Evolutionary conservation across 2,797 vertebrate species (phyloP).

Genomic region (Characodon lateralis): DNA sequence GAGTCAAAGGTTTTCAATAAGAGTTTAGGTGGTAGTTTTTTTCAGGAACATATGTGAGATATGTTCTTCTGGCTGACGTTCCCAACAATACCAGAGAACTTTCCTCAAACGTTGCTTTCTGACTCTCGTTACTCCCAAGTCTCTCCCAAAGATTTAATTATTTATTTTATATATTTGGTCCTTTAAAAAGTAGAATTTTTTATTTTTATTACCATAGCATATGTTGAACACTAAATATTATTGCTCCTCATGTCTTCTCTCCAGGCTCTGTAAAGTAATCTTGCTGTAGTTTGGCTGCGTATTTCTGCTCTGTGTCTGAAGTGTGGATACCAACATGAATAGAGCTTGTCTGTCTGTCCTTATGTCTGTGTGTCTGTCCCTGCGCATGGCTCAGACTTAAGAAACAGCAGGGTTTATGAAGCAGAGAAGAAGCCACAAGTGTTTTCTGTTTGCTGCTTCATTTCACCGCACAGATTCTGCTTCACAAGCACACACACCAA

Average conservation of each 20-base stretch:
- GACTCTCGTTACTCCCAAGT: not conserved
- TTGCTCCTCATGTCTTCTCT: constrained; percentile 20
- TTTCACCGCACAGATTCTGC: constrained; percentile 60
- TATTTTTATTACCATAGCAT: not conserved
- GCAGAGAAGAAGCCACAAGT: constrained; percentile 70
- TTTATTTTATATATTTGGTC: not conserved
- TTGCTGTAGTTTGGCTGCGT: constrained; percentile 53
- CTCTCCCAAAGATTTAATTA: not conserved
- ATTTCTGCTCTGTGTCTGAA: constrained; percentile 62
- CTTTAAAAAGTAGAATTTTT: not conserved
- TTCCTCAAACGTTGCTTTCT: not conserved
- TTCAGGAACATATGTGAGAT: not conserved
- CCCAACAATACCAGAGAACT: not conserved
- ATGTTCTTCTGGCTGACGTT: not conserved
- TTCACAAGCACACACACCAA: constrained; percentile 10
- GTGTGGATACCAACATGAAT: constrained; percentile 67
- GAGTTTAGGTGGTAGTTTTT: not conserved
- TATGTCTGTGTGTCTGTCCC: constrained; percentile 69
- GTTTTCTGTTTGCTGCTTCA: constrained; percentile 72
- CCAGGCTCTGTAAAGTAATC: constrained; percentile 55
- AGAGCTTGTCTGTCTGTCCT: constrained; percentile 72
- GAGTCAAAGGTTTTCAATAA: not conserved
- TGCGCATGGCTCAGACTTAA: constrained; percentile 73
- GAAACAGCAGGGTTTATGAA: constrained; percentile 78
- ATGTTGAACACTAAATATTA: not conserved